Base-by-base conservation (phyloP, 2,888 invertebrate species). In the Parnassius mnemosyne region DNA sequence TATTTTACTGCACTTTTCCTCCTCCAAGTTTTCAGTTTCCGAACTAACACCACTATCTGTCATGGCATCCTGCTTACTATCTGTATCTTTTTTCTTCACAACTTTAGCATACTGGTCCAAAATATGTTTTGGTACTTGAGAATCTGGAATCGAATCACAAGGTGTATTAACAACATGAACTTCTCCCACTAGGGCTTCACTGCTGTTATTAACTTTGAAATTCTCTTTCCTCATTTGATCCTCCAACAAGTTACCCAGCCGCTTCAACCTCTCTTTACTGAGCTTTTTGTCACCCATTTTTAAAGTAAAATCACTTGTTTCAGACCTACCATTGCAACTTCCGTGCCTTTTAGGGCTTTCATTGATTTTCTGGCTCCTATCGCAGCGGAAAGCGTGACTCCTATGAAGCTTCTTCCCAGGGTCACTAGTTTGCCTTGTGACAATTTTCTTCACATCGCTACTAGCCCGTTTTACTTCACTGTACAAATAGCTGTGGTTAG, bases 321-420 rank as follows among this genome's bases (percentile, higher is more conserved):
- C 89, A 0, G 88, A 82, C 13, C 87, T 75, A 13, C 89, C 85
- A 69, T 87, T 83, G 63, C 85, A 87, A 60, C 87, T 85, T 0
- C 84, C 87, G 66, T 87, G 84, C 1, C 91, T 71, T 72, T 89
- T 84, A 0, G 87, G 85, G 46, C 79, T 80, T 3, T 72, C 72
- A 44, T 72, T 71, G 53, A 85, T 75, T 66, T 86, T 87, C 67
- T 89, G 87, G 50, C 81, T 88, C 34, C 89, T 79, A 54, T 93
- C 93, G 67, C 93, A 92, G 1, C 93, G 83, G 68, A 93, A 93
- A 0, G 93, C 93, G 69, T 93, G 93, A 60, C 92, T 93, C 51
- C 93, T 78, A 51, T 93, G 93, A n/a, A 93, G 79, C 68, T 92
- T 93, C 63, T 92, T 92, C 0, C 90, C 87, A 0, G 93, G 92